Conservation (phyloP, 2,797 vertebrate genomes). For the Cynopterus sphinx region DNA sequence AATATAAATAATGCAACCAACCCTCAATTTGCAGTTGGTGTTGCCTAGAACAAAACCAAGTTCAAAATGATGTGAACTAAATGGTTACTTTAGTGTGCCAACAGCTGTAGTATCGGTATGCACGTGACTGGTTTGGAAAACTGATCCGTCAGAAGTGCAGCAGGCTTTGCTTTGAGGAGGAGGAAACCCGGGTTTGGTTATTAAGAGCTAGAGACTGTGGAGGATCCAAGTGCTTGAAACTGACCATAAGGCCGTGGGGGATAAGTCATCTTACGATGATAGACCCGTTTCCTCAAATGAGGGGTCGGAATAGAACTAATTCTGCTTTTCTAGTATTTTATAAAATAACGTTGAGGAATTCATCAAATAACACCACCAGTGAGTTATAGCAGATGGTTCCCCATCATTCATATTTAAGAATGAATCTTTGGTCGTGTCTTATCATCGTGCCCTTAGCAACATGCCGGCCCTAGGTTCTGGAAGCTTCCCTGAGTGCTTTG, state of each 20-base stretch:
- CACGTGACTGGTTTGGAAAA: not conserved
- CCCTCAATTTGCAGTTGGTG: not conserved
- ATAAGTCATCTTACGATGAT: not conserved
- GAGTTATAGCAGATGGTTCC: not conserved
- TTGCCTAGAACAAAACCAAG: constrained; percentile 7
- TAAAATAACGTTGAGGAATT: not conserved
- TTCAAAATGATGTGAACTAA: not conserved
- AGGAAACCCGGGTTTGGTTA: not conserved
- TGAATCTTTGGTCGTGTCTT: not conserved
- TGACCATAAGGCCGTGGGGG: not conserved
- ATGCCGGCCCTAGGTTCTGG: not conserved
- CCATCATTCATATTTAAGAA: not conserved
- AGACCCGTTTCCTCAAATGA: not conserved
- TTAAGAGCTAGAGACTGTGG: not conserved
- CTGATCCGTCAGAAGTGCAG: not conserved
- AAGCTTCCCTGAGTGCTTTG: not conserved
- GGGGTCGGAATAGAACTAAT: not conserved
- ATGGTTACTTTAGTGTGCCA: not conserved
- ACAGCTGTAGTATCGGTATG: not conserved
- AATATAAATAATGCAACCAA: not conserved
- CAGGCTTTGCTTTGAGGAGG: not conserved
- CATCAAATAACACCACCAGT: not conserved
- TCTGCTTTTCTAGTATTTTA: not conserved
- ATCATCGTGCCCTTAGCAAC: not conserved
- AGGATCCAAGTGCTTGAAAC: not conserved